Conservation (phyloP, 2,888 invertebrate genomes). For the Fabriciana adippe region DNA sequence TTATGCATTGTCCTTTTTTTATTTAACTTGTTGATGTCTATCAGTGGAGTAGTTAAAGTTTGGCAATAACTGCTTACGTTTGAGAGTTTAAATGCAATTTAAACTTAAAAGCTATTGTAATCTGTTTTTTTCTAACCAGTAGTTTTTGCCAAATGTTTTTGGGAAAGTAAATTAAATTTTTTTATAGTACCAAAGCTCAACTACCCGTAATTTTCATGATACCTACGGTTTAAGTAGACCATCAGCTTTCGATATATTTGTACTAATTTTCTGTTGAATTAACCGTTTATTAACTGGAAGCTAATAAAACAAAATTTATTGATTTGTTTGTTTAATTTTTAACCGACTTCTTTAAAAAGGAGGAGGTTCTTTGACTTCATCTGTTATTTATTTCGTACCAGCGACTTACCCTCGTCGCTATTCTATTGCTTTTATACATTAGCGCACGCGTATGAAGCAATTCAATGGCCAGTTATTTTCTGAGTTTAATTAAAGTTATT, state of each 20-base stretch:
- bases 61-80: conserved; percentile 16
- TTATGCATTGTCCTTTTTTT: conserved; percentile 25
- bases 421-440: no score
- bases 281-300: conserved; percentile 76
- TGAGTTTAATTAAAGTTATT: no score
- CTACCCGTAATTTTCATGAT: conserved; percentile 34
- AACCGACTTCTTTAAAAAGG: no score
- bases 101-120: conserved; percentile 17
- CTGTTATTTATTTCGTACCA: no score
- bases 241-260: conserved; percentile 60
- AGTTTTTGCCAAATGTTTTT: conserved; percentile 25
- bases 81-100: conserved; percentile 34
- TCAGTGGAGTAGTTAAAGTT: conserved; percentile 37
- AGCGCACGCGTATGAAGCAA: no score
- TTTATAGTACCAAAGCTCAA: conserved; percentile 65
- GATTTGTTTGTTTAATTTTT: conserved; percentile 37
- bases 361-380: no score
- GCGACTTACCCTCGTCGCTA: no score
- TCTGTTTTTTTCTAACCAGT: conserved; percentile 18
- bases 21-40: conserved; percentile 11
- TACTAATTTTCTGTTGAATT: conserved; percentile 65
- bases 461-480: no score
- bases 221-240: conserved; percentile 35
- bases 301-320: conserved; percentile 63
- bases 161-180: conserved; percentile 21